phyloP scores from a whole-genome alignment of 2,113 vertebrate species.

The Electrona antarctica region DNA sequence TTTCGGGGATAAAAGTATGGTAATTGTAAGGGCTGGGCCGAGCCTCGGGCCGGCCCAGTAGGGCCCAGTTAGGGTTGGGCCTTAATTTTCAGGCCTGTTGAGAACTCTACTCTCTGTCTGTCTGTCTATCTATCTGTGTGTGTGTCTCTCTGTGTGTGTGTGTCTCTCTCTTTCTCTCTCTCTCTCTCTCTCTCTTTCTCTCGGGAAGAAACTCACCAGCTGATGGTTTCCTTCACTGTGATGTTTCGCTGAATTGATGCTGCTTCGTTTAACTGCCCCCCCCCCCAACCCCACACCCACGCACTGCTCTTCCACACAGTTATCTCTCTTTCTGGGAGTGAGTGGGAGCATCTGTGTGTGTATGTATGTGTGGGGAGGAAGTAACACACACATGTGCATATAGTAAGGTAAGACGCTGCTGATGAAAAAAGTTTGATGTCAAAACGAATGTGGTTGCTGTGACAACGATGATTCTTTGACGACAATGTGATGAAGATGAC shows the following conservation, averaged over 20 bases:
- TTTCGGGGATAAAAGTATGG: too few relatives aligned
- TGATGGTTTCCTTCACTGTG: slow-evolving; percentile 82
- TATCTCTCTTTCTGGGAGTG: slow-evolving; percentile 27
- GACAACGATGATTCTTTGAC: slow-evolving; percentile 41
- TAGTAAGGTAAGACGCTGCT: slow-evolving; percentile 60
- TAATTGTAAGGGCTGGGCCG: too few relatives aligned
- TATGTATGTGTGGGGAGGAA: too few relatives aligned
- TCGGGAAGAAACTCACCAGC: slow-evolving; percentile 76
- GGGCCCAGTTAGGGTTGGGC: too few relatives aligned
- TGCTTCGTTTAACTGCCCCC: slow-evolving; percentile 79
- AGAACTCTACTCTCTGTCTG: too few relatives aligned
- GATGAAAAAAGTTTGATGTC: slow-evolving; percentile 52
- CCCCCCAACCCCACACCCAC: slow-evolving; percentile 2
- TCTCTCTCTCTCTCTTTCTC: slow-evolving; percentile 59
- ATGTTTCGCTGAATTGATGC: slow-evolving; percentile 77
- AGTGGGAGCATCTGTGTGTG: slow-evolving; percentile 19
- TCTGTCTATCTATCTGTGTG: too few relatives aligned
- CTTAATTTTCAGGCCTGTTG: too few relatives aligned
- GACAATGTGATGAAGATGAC: slow-evolving; percentile 32
- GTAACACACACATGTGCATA: slow-evolving; percentile 43
- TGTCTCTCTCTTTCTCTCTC: slow-evolving; percentile 49
- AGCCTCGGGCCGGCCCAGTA: too few relatives aligned
- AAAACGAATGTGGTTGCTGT: slow-evolving; percentile 49
- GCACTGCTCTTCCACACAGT: slow-evolving; percentile 62
- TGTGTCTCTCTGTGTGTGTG: too few relatives aligned